Conservation (phyloP, 2,113 vertebrate species). For the Psilopogon haemacephalus region DNA sequence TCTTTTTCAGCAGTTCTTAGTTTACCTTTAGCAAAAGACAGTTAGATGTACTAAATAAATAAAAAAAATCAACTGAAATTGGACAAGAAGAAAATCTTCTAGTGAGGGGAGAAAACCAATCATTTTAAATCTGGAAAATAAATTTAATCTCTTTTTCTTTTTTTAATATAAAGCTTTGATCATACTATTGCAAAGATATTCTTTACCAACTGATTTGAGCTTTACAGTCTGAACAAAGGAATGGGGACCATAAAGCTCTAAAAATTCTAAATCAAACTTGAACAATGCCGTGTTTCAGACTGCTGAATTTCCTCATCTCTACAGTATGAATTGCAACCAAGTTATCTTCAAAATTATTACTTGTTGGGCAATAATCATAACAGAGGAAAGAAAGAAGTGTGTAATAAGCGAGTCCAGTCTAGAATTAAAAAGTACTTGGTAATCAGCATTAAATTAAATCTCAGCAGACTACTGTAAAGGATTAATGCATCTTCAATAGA, state of each 20-base stretch:
- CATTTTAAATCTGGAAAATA: not conserved
- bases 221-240: not conserved
- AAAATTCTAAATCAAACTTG: not conserved
- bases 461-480: not conserved
- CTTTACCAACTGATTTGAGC: not conserved
- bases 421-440: slow-evolving; percentile 13
- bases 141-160: not conserved
- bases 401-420: not conserved
- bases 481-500: not conserved
- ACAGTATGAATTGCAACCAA: not conserved
- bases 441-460: slow-evolving; percentile 34
- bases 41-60: slow-evolving; percentile 5
- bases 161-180: not conserved
- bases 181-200: not conserved
- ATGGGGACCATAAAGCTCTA: not conserved
- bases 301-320: not conserved
- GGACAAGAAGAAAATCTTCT: not conserved
- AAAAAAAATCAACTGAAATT: not conserved
- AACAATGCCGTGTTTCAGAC: not conserved
- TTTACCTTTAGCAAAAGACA: not conserved
- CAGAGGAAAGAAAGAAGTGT: slow-evolving; percentile 2
- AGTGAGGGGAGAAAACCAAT: not conserved
- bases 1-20: not conserved
- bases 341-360: not conserved
- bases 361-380: not conserved